Evolutionary conservation across 2,797 vertebrate genomes (phyloP), one percentile per base, ranked within the genome.

Genomic region (Tachyglossus aculeatus): DNA sequence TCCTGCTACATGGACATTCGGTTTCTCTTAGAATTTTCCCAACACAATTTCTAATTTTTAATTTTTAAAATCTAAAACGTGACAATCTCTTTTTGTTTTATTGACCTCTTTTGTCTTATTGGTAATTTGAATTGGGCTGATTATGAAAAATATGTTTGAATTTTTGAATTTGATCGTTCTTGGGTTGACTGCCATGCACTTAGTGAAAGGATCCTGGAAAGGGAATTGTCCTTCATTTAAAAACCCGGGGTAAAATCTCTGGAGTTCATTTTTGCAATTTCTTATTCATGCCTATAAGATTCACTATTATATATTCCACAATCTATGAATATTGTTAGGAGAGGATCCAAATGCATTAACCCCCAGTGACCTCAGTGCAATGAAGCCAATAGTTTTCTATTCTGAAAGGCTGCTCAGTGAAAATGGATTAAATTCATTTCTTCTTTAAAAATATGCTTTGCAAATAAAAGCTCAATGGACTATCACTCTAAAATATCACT

Each of bases 321-420:
- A 14, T 71, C 61, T 68, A 66, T 68, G 70, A 73, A 78, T 73
- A 73, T 68, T 73, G 62, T 75, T 52, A 71, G 59, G 62, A 81
- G 65, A 71, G 62, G 74, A 38, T 73, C 52, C 73, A 73, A 80
- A 40, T 68, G 48, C 47, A 65, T 77, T 71, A 77, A 66, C 59
- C 31, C 25, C 12, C 19, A 22, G 44, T 63, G 62, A 68, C 58
- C 62, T 53, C 14, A 29, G 32, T 43, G 62, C 21, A 44, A 38
- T 1, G 55, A 50, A 45, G 45, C 19, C 29, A 31, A 44, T 44
- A 7, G 0, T 59, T 33, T 48, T n/a, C 31, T 22, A 19, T 21
- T 44, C 43, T 25, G 56, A 66, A 48, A 51, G 33, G 43, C 31
- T 47, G 11, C 50, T 56, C 47, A 22, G n/a, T 22, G 74, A 67